Evolutionary conservation across 2,888 invertebrate genomes (phyloP), one percentile per base, ranked within the genome.

Genomic region (Drosophila lacicola): DNA sequence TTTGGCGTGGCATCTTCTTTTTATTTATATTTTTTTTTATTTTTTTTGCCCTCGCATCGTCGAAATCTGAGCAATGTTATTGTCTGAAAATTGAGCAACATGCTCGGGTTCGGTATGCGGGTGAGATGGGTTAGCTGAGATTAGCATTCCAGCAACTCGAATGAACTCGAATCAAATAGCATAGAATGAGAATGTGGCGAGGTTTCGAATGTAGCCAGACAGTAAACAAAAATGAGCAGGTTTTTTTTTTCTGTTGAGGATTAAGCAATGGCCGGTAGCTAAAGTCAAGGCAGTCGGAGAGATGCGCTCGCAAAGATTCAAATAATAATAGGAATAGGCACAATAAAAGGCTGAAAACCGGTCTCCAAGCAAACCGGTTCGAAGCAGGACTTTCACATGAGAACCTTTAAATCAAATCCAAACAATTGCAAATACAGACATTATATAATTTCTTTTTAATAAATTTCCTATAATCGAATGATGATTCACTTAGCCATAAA

Each of bases 61-160:
- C 71, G 80, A 77, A 88, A 82, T 84, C 66, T 72, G 88, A 87
- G 76, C 72, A 84, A 74, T 78, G 70, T 75, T 72, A 57, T 72
- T 78, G 72, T 77, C 63, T 70, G 70, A 81, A 84, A 83, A 87
- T 83, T 84, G 79, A 87, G 82, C 84, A 87, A 83, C 84, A 76
- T 79, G 76, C 88, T 70, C 50, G 37, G 66, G 49, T 67, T 56
- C 34, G 71, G 70, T 60, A 72, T 77, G 87, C 78, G 74, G 68
- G 67, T 47, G 42, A 84, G 84, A 87, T 83, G 56, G 78, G 71
- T 74, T 82, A 67, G 61, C 71, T 62, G 60, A 84, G 82, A 87
- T 83, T 83, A 81, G 81, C 78, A 68, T 49, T 71, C 63, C 11
- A 5, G 21, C 56, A 64, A 36, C 47, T 49, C 47, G 61, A 55